Base-by-base conservation (phyloP, 1,140 invertebrate species). In the Drosophila sproati region DNA sequence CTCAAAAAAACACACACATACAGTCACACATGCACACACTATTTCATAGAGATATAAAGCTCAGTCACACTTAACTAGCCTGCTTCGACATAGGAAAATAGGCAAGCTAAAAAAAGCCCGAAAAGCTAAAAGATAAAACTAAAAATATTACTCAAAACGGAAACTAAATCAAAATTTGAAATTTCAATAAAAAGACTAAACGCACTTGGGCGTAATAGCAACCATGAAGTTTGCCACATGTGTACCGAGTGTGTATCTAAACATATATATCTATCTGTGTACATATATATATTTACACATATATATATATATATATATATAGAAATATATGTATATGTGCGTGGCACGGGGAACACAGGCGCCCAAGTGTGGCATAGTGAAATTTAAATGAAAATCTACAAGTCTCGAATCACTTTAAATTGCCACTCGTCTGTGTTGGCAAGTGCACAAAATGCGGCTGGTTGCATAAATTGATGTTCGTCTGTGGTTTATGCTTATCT, bases 171-270 rank as follows among this genome's bases (percentile, higher is more conserved):
- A 45, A 63, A 73, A 87, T 79, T 73, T 67, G 64, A 80, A 83
- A 77, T 77, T 88, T 81, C 82, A 82, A 82, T 82, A 79, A 83
- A 80, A 88, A 70, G 72, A 47, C 73, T 68, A 78, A 82, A 82
- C 82, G 82, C 83, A 87, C 82, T 87, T 88, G 82, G 82, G 82
- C 83, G 82, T 88, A 87, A 87, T 87, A 88, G 82, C 73, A 68
- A 69, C 72, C 72, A 79, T 71, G 64, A 73, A 75, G 63, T 50
- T 61, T 52, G 32, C 54, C 41, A 54, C 39, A 63, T 39, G 37
- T 51, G 31, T 39, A 29, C 6, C 55, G 20, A 52, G 34, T 20
- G 39, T 71, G 6, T 12, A 28, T 12, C 12, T n/a, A 12, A 8
- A 47, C 31, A n/a, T 62, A 51, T 7, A 43, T 51, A 34, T 12